phyloP scores from a whole-genome alignment of 1,140 invertebrate species.

The Diorhabda carinulata region DNA sequence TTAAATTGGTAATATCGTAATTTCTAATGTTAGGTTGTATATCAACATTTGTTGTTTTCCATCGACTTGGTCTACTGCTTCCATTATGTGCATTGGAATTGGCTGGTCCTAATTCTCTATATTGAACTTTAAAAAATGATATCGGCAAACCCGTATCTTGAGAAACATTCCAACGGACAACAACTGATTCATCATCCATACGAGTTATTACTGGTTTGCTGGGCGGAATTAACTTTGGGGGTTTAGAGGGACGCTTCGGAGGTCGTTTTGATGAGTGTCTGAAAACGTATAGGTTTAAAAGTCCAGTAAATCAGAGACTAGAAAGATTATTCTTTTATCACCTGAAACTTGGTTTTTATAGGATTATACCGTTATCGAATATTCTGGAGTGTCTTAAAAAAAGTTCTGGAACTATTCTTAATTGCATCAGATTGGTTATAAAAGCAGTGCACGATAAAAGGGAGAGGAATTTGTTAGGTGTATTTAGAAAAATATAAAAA shows the following conservation, averaged over 20 bases:
- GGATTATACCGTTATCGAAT: no score
- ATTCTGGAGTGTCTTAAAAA: no score
- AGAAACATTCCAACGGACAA: conserved; percentile 85
- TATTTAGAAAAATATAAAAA: no score
- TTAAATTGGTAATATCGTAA: conserved; percentile 74
- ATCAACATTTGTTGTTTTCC: conserved; percentile 79
- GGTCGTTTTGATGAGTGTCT: conserved; percentile 43
- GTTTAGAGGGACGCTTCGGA: conserved; percentile 51
- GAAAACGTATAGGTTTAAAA: neutral
- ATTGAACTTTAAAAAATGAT: conserved; percentile 88
- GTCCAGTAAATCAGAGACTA: no score
- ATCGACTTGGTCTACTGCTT: conserved; percentile 50
- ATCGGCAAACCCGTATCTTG: conserved; percentile 77
- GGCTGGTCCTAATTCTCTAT: conserved; percentile 62
- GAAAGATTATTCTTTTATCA: no score
- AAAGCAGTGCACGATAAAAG: no score
- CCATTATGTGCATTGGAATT: conserved; percentile 47
- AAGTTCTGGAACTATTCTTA: no score
- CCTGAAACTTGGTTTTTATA: no score
- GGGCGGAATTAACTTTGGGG: conserved; percentile 72
- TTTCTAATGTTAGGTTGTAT: conserved; percentile 69
- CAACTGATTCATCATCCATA: conserved; percentile 83
- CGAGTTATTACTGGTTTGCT: conserved; percentile 79
- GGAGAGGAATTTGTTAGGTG: no score
- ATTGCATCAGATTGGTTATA: no score